phyloP scores from a whole-genome alignment of 2,888 invertebrate genomes.

The Diogma glabrata region DNA sequence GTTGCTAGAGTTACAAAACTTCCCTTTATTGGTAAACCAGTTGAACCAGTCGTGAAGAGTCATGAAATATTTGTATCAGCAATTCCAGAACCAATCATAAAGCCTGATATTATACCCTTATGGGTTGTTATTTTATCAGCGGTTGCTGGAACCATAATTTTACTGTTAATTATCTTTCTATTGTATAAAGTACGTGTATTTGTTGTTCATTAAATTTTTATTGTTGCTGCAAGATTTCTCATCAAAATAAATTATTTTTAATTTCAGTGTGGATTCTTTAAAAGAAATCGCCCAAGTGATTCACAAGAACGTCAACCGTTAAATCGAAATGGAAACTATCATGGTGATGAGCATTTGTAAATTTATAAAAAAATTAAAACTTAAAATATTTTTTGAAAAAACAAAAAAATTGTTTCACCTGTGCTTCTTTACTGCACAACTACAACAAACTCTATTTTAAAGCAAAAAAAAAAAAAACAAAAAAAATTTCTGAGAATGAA shows the following conservation, averaged over 20 bases:
- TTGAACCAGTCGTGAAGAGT: slow-evolving; percentile 45
- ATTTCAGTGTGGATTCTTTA: slow-evolving; percentile 83
- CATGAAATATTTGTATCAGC: slow-evolving; percentile 64
- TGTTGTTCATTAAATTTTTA: neutral
- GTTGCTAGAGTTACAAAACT: slow-evolving; percentile 60
- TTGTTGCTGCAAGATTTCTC: neutral
- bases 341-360: slow-evolving; percentile 67
- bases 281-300: slow-evolving; percentile 73
- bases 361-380: neutral
- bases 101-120: slow-evolving; percentile 62
- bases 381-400: slow-evolving; percentile 7
- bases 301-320: slow-evolving; percentile 75
- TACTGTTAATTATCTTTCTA: slow-evolving; percentile 63
- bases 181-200: slow-evolving; percentile 60
- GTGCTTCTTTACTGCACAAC: no score
- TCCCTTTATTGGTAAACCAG: slow-evolving; percentile 56
- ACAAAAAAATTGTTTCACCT: no score
- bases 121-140: slow-evolving; percentile 82
- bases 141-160: slow-evolving; percentile 65
- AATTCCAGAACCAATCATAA: slow-evolving; percentile 47
- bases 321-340: slow-evolving; percentile 58
- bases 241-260: slow-evolving; percentile 11
- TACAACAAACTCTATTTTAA: slow-evolving; percentile 5
- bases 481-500: neutral
- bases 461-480: neutral